These are phyloP conservation scores for Theonella swinhoei DNA, from an alignment of 37 sponge, comb jelly and placozoan genomes.

Conservation along the genomic window DNA sequence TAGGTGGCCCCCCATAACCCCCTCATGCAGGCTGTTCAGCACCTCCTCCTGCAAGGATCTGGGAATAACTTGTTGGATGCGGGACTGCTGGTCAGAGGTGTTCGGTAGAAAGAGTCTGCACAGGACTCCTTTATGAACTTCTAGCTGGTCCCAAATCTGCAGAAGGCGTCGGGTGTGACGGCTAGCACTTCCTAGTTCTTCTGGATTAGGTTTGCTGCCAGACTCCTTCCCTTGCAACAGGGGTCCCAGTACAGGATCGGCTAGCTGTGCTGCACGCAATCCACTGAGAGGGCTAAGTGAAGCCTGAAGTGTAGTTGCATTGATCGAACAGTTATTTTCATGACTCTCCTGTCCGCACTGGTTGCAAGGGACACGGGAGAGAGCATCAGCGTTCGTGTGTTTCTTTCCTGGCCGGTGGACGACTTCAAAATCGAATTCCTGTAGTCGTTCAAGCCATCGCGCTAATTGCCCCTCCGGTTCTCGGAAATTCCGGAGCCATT, in stretches of 20 bases:
- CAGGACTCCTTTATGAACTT: not conserved
- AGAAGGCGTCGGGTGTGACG: not conserved
- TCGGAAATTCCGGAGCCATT: constrained; percentile 17
- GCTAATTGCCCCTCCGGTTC: constrained; percentile 39
- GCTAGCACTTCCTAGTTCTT: not conserved
- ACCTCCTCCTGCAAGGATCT: not conserved
- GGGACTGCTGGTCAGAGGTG: not conserved
- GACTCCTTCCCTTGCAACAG: not conserved
- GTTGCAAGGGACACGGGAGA: constrained; percentile 11
- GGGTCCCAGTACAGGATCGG: not conserved
- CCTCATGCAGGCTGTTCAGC: constrained; percentile 15
- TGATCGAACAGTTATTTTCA: no score
- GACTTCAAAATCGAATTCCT: constrained; percentile 31
- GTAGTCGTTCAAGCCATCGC: constrained; percentile 29
- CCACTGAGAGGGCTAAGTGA: no score
- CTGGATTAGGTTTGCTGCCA: not conserved
- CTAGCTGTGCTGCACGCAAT: not conserved
- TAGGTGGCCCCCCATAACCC: constrained; percentile 17
- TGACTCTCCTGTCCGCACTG: constrained; percentile 12
- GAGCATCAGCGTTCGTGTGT: constrained; percentile 35
- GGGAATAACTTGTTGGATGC: constrained; percentile 3
- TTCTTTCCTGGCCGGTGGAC: constrained; percentile 15
- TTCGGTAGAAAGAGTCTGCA: not conserved
- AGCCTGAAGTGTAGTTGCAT: no score
- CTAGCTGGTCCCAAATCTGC: constrained; percentile 38